phyloP scores from a whole-genome alignment of 1,140 invertebrate species.

The Heliconius hermathena region DNA sequence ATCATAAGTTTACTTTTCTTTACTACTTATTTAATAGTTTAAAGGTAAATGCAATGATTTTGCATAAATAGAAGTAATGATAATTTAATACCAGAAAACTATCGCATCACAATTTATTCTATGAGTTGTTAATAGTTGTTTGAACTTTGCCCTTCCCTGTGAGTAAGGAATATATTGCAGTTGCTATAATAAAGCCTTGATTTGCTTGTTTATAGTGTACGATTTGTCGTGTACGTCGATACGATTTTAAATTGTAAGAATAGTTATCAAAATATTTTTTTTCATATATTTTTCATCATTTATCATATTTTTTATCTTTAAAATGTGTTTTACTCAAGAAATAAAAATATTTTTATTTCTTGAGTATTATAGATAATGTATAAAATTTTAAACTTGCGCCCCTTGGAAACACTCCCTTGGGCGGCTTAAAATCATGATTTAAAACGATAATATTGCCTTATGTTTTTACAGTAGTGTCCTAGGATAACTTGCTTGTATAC shows the following conservation, averaged over 20 bases:
- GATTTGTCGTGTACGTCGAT: conserved; percentile 8
- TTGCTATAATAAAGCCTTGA: conserved; percentile 24
- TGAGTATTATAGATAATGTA: too few relatives aligned
- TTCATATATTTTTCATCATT: too few relatives aligned
- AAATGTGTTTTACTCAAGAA: too few relatives aligned
- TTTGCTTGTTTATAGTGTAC: conserved; percentile 27
- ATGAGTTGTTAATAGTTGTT: conserved; percentile 34
- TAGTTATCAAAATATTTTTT: too few relatives aligned
- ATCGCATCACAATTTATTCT: conserved; percentile 29
- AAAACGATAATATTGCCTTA: too few relatives aligned
- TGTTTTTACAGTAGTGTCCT: too few relatives aligned
- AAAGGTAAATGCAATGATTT: background rate
- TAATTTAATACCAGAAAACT: conserved; percentile 18
- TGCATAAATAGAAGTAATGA: conserved; percentile 11
- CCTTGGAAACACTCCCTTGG: too few relatives aligned
- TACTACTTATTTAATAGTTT: background rate
- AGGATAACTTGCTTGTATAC: too few relatives aligned
- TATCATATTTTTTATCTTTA: too few relatives aligned
- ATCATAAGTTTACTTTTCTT: background rate
- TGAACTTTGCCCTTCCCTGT: conserved; percentile 42
- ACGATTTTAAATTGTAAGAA: background rate
- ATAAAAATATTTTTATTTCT: too few relatives aligned
- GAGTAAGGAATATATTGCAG: conserved; percentile 37
- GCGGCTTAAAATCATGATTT: too few relatives aligned
- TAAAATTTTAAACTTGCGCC: too few relatives aligned